A percentile compares a stretch with the other conserved stretches of the same genome.
Evolutionary conservation across 2,888 invertebrate species (phyloP).

Genomic region (Microctonus aethiopoides): DNA sequence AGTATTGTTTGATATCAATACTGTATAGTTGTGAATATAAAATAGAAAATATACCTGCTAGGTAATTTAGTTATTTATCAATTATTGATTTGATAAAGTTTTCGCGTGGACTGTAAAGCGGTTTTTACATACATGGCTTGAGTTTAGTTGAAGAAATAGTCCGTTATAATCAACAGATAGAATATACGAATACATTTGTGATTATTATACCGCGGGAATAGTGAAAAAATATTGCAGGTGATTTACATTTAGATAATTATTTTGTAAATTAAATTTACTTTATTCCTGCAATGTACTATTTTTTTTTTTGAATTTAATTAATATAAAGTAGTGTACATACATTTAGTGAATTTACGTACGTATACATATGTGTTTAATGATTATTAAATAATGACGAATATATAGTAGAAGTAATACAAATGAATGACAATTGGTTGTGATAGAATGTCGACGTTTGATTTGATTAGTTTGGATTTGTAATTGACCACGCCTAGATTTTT

Average conservation of each 20-base stretch:
- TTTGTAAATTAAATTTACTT: background rate
- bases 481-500: constrained; percentile 3
- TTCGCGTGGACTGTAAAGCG: background rate
- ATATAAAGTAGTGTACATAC: background rate
- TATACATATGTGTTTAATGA: background rate
- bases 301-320: background rate
- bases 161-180: background rate
- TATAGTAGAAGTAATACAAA: background rate
- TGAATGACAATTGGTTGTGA: background rate
- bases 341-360: background rate
- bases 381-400: too few relatives aligned
- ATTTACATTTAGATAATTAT: background rate
- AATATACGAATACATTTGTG: background rate
- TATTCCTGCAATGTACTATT: background rate
- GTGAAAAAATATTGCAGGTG: background rate
- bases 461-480: background rate
- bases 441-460: background rate
- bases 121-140: background rate
- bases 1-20: background rate
- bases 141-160: background rate
- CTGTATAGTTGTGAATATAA: background rate
- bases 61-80: background rate
- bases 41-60: background rate
- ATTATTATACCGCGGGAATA: constrained; percentile 4
- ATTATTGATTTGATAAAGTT: background rate